Evolutionary conservation across 2,888 invertebrate species (phyloP), one percentile per base, ranked within the genome.

Genomic region (Tuberolachnus salignus): DNA sequence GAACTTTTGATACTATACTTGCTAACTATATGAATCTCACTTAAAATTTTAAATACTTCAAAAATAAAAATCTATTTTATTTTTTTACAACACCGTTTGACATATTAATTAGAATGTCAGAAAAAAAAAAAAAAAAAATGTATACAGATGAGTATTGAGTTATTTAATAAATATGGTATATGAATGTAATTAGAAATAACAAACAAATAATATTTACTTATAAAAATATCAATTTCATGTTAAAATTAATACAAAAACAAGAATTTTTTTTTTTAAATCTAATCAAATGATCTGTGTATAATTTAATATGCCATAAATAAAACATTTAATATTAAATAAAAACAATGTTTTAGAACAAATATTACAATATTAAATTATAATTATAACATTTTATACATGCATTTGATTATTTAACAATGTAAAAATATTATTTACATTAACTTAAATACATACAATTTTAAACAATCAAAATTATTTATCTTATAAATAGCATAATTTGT

Each of bases 401-500:
- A 59, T 26, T 26, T 16, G 51, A 51, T 8, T 34, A 67, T 11
- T 51, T n/a, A 51, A 67, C 26, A 67, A 34, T 51, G n/a, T 34
- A 59, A 59, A 26, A 16, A 16, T 26, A 26, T 67, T 42, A 13
- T 34, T 14, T 34, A 26, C 13, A 34, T 42, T 13, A 63, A 44
- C 19, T 44, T n/a, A 6, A 34, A 34, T 6, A 44, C 3, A 53
- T 34, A 53, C 13, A 23, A 49, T 21, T 26, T 26, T 16, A 59
- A 59, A 70, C 3, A 34, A 34, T 34, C 3, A 34, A 26, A 49
- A 71, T 59, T 42, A 71, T 46, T 59, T 71, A 71, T 59, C 8
- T 1, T 46, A 57, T 57, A 71, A 69, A 51, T 34, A 63, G 51
- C 63, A 63, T 63, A 61, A 51, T 73, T 73, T 63, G 63, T 63